Base-by-base conservation (phyloP, 2,888 invertebrate genomes). In the Conops quadrifasciatus region DNA sequence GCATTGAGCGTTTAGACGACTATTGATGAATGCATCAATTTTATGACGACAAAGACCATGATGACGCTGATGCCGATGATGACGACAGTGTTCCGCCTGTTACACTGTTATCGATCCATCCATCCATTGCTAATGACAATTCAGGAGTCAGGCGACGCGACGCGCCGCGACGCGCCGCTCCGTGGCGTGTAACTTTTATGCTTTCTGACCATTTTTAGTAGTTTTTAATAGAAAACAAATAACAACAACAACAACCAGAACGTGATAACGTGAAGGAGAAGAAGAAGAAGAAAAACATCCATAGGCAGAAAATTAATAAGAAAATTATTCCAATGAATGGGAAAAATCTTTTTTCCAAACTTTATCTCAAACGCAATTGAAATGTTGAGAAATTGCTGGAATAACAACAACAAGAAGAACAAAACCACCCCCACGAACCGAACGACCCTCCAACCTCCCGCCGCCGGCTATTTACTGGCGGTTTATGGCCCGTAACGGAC, bases 141-240 rank as follows among this genome's bases (percentile, higher is more conserved):
- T 36, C 5, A 36, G 36, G 36, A 36, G 36, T 36, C 36, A 9
- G 36, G 36, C 9, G 36, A 9, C 36, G 36, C 9, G 36, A 36
- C 36, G 36, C 9, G 11, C n/a, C 7, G 60, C 7, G 19, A 19
- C 11, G n/a, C 36, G 64, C 13, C 15, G 49, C 51, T 30, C 5
- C 36, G 30, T n/a, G 67, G 67, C 67, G 67, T 67, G 67, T 67
- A 67, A 67, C 24, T 67, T 58, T 67, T 24, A 58, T 67, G 67
- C 58, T 24, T 67, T 56, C 56, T 56, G 56, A 43, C 67, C 67
- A 67, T 67, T 36, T 58, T 56, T 21, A 53, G 67, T 43, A 2
- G 47, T 43, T 11, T 47, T 47, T 43, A 19, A 47, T 49, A 49
- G 51, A 4, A 53, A 53, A 19, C 15, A 63, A 16, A 51, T 30